Base-by-base conservation (phyloP, 1,140 invertebrate species). In the Drosophila biarmipes region DNA sequence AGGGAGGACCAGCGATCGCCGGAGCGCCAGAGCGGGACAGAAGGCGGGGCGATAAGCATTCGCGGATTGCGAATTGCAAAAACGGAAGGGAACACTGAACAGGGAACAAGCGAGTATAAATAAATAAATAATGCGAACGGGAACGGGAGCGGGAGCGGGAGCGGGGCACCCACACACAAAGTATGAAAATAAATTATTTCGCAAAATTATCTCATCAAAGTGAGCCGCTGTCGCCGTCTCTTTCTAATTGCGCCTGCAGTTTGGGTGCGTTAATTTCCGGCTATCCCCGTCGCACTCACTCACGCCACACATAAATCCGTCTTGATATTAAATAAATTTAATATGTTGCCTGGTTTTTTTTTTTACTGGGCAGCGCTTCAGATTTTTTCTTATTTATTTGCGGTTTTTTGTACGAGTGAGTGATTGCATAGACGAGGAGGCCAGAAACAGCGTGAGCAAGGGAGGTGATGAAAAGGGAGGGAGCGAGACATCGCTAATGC, bases 181-280 rank as follows among this genome's bases (percentile, higher is more conserved):
- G 40, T 40, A 17, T 52, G 46, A 61, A 51, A 66, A 67, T 64
- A 52, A 67, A 67, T 52, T 51, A 64, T 82, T 82, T 46, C 31
- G 10, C 24, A 78, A 82, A 82, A 82, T 82, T 82, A 82, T 82
- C 80, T 82, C 80, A 82, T 82, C 79, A 78, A 78, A 78, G 21
- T 40, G 34, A 27, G 48, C 19, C 56, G 52, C 19, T 64, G 11
- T 19, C 19, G 27, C 35, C 38, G 27, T 48, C 24, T 49, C 38
- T 73, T 37, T 73, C 38, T 42, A 43, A 52, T 58, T 66, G 34
- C 42, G n/a, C 12, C 58, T 52, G 57, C 72, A 64, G 37, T 63
- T 63, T 43, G 17, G 46, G 62, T 81, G 78, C 73, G 78, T 80
- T 76, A 51, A 78, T 63, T 76, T 71, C 57, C 51, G 53, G 40